These are phyloP conservation scores for Monomorium pharaonis DNA, from an alignment of 1,140 invertebrate species.

Conservation along the genomic window DNA sequence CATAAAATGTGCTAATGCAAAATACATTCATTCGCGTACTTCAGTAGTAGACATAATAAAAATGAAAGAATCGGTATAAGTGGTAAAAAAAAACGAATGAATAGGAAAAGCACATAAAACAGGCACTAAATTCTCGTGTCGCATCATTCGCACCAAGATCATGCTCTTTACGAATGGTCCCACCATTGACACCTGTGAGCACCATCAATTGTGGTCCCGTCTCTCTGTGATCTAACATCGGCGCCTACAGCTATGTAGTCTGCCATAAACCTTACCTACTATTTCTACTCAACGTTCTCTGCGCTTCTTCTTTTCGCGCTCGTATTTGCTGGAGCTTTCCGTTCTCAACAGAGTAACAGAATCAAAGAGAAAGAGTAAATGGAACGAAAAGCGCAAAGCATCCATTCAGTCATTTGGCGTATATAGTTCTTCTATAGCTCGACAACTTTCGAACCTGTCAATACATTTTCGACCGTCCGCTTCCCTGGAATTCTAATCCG, in stretches of 20 bases:
- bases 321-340: not conserved
- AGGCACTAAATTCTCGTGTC: not conserved
- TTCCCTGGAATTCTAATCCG: not conserved
- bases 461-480: not conserved
- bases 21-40: not conserved
- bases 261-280: slow-evolving; percentile 44
- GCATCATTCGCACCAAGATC: slow-evolving; percentile 4
- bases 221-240: slow-evolving; percentile 32
- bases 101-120: slow-evolving; percentile 5
- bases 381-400: not conserved
- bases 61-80: not conserved
- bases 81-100: not conserved
- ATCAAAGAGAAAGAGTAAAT: not conserved
- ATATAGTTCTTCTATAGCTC: slow-evolving; percentile 3
- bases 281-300: not conserved
- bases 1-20: not conserved
- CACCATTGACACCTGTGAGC: slow-evolving; percentile 65
- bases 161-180: slow-evolving; percentile 59
- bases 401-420: slow-evolving; percentile 32
- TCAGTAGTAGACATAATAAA: not conserved
- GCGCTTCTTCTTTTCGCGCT: not conserved
- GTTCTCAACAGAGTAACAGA: not conserved
- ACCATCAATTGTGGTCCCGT: slow-evolving; percentile 65
- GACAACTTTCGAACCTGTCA: slow-evolving; percentile 31
- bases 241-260: slow-evolving; percentile 42